Evolutionary conservation across 2,113 vertebrate genomes (phyloP).

Genomic region (Seriola aureovittata): DNA sequence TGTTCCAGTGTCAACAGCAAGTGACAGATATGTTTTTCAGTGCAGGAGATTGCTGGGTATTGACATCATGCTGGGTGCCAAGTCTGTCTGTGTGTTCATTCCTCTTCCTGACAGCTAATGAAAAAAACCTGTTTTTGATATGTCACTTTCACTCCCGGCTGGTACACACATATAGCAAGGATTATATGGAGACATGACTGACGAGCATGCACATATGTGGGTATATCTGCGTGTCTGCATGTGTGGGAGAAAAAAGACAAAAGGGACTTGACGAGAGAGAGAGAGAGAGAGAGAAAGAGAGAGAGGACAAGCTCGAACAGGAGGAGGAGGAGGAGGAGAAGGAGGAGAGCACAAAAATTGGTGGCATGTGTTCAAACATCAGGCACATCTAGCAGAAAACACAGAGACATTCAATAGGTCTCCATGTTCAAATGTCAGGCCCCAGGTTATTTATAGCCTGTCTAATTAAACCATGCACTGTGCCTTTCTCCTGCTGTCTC

Average conservation of each 20-base stretch:
- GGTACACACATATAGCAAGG: slow-evolving; percentile 56
- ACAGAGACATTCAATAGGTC: slow-evolving; percentile 70
- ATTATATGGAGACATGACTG: slow-evolving; percentile 52
- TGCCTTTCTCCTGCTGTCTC: slow-evolving; percentile 64
- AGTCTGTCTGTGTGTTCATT: slow-evolving; percentile 62
- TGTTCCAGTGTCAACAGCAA: slow-evolving; percentile 57
- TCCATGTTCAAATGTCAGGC: slow-evolving; percentile 82
- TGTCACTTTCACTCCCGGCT: slow-evolving; percentile 61
- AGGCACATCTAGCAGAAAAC: slow-evolving; percentile 68
- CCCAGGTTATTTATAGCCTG: slow-evolving; percentile 81
- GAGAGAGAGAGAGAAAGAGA: slow-evolving; percentile 19
- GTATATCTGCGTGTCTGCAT: slow-evolving; percentile 5
- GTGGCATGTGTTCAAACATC: slow-evolving; percentile 76
- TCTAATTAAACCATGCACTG: slow-evolving; percentile 80
- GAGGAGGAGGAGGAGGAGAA: slow-evolving; percentile 16
- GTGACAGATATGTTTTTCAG: slow-evolving; percentile 66
- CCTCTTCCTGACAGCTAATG: slow-evolving; percentile 72
- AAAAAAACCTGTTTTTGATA: slow-evolving; percentile 74
- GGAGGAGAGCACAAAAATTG: slow-evolving; percentile 51
- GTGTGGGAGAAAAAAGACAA: slow-evolving; percentile 46
- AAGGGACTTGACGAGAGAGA: slow-evolving; percentile 43
- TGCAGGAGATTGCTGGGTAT: slow-evolving; percentile 58
- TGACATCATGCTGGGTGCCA: slow-evolving; percentile 70
- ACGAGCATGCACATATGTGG: slow-evolving; percentile 12
- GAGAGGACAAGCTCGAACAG: slow-evolving; percentile 13